phyloP scores from a whole-genome alignment of 2,888 invertebrate species.

The Polyommatus icarus region DNA sequence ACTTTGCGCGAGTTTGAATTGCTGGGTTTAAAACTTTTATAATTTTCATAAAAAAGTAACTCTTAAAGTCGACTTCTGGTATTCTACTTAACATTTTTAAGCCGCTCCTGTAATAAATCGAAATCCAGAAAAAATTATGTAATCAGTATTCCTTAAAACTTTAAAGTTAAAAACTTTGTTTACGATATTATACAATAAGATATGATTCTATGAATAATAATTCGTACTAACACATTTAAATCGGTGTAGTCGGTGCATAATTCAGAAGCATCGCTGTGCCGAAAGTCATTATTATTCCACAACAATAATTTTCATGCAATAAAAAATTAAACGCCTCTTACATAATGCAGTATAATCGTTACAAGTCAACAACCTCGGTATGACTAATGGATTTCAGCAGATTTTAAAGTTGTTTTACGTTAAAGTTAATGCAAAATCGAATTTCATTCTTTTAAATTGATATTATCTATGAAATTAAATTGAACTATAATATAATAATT shows the following conservation, averaged over 20 bases:
- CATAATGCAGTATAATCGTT: constrained; percentile 22
- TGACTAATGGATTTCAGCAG: constrained; percentile 21
- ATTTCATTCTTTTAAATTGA: not conserved
- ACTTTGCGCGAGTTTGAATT: not conserved
- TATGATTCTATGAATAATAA: not conserved
- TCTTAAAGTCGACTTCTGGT: no score
- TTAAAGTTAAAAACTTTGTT: not conserved
- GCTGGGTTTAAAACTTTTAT: not conserved
- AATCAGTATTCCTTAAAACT: not conserved
- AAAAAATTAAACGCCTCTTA: constrained; percentile 24
- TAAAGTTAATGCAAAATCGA: not conserved
- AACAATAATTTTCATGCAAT: constrained; percentile 17
- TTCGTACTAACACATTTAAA: not conserved
- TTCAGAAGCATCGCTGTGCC: not conserved
- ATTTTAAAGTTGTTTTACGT: constrained; percentile 7
- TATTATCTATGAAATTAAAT: no score
- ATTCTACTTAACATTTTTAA: no score
- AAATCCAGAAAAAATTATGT: no score
- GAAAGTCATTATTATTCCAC: constrained; percentile 24
- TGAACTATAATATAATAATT: no score
- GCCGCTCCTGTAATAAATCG: no score
- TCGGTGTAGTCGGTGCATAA: not conserved
- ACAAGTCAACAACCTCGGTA: constrained; percentile 25
- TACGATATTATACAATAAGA: not conserved
- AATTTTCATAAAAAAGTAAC: no score